Evolutionary conservation across 2,888 invertebrate genomes (phyloP), one percentile per base, ranked within the genome.

Genomic region (Fissipunctia ypsillon): DNA sequence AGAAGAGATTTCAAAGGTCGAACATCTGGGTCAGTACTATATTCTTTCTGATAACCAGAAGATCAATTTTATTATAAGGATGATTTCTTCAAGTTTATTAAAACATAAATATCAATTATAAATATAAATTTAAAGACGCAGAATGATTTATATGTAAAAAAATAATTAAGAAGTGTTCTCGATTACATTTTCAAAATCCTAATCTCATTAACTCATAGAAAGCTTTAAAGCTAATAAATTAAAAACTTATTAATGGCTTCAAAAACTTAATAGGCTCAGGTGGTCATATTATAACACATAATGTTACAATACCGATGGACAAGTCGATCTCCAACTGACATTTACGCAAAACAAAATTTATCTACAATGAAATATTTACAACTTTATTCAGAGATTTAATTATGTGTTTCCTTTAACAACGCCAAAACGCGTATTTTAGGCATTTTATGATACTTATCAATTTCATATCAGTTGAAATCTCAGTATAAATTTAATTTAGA

Each of bases 1-100:
- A 87, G 85, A 91, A 91, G 91, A 92, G 91, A 92, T 86, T 89
- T 92, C 90, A 91, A 91, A 91, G 91, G 67, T 31, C 35, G 14
- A n/a, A 52, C 2, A 35, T 45, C 19, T 54, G 48, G 12, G 35
- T 22, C 14, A 2, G 2, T 6, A 35, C 12, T 38, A 25, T 41
- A 61, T 35, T 28, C 6, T 31, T 43, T 19, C 28, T 16, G 19
- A 22, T 28, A 56, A 28, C 25, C 1, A 45, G 35, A n/a, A 38
- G 22, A 43, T 61, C 2, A 31, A 41, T 16, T 25, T 22, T 4
- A 56, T 16, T 25, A 25, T 4, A 56, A 73, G 0, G 6, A 70
- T 28, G 4, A 14, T 10, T 70, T 57, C n/a, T 50, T 50, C 16
- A 19, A 16, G 10, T 31, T 43, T 14, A 22, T 48, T 10, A 48